Evolutionary conservation across 2,888 invertebrate genomes (phyloP).

Genomic region (Drosophila flavopinicola): DNA sequence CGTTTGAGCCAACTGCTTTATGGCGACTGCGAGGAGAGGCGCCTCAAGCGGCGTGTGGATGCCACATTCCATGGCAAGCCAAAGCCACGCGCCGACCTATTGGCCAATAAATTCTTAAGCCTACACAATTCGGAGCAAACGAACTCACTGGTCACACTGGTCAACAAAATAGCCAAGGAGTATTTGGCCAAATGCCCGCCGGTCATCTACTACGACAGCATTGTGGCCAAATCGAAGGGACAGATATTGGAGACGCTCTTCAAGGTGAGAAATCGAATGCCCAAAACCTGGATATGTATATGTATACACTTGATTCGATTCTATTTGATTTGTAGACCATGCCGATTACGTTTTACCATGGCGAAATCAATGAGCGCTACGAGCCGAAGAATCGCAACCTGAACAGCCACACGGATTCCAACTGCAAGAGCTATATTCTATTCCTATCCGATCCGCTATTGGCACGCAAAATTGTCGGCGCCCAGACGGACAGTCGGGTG

Average conservation of each 20-base stretch:
- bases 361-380: slow-evolving; percentile 86
- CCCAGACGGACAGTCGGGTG: slow-evolving; percentile 87
- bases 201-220: slow-evolving; percentile 88
- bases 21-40: slow-evolving; percentile 26
- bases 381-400: slow-evolving; percentile 83
- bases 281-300: neutral
- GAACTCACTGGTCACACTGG: slow-evolving; percentile 86
- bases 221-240: slow-evolving; percentile 86
- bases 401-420: slow-evolving; percentile 82
- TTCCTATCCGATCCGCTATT: slow-evolving; percentile 88
- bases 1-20: slow-evolving; percentile 47
- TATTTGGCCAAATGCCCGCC: slow-evolving; percentile 88
- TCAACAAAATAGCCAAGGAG: slow-evolving; percentile 86
- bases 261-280: slow-evolving; percentile 59
- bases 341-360: slow-evolving; percentile 87
- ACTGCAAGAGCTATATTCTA: slow-evolving; percentile 88
- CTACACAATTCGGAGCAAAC: slow-evolving; percentile 85
- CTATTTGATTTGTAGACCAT: slow-evolving; percentile 62
- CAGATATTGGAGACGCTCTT: slow-evolving; percentile 87
- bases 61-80: slow-evolving; percentile 86
- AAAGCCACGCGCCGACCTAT: slow-evolving; percentile 86
- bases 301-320: too few species aligned
- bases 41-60: slow-evolving; percentile 84
- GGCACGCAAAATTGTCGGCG: slow-evolving; percentile 86
- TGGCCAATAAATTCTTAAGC: slow-evolving; percentile 85